Conservation (phyloP, 2,113 vertebrate species). For the Bombycilla garrulus region DNA sequence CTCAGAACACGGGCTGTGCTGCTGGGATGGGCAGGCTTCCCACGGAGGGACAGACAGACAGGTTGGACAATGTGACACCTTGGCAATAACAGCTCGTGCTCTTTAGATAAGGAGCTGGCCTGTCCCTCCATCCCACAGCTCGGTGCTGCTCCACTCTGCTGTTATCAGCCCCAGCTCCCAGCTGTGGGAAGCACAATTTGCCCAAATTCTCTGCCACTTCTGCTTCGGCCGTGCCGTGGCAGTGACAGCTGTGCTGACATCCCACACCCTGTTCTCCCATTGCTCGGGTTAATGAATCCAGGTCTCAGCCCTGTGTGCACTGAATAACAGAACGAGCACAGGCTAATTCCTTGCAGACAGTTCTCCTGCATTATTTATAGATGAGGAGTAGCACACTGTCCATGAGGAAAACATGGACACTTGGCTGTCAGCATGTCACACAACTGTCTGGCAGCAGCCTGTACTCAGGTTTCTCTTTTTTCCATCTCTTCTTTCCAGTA, state of each 20-base stretch:
- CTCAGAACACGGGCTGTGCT: not conserved
- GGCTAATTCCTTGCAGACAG: not conserved
- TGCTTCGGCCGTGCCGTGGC: not conserved
- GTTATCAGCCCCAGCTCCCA: not conserved
- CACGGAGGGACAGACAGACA: fast-evolving
- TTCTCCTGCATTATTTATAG: not conserved
- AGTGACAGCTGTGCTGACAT: not conserved
- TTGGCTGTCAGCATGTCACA: not conserved
- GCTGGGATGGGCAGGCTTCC: not conserved
- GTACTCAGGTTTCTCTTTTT: not conserved
- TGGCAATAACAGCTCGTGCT: not conserved
- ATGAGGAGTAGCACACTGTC: not conserved
- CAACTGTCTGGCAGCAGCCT: not conserved
- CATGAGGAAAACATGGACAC: not conserved
- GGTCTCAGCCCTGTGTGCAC: not conserved
- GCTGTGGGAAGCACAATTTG: fast-evolving
- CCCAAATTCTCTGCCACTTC: not conserved
- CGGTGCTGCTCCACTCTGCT: not conserved
- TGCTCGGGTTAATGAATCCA: not conserved
- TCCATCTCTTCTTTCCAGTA: not conserved
- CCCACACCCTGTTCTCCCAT: fast-evolving
- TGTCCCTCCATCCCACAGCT: not conserved
- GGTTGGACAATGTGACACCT: not conserved
- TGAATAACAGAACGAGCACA: not conserved
- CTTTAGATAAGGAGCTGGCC: not conserved